Evolutionary conservation across 2,113 vertebrate genomes (phyloP).

Genomic region (Ivindomyrus marchei): DNA sequence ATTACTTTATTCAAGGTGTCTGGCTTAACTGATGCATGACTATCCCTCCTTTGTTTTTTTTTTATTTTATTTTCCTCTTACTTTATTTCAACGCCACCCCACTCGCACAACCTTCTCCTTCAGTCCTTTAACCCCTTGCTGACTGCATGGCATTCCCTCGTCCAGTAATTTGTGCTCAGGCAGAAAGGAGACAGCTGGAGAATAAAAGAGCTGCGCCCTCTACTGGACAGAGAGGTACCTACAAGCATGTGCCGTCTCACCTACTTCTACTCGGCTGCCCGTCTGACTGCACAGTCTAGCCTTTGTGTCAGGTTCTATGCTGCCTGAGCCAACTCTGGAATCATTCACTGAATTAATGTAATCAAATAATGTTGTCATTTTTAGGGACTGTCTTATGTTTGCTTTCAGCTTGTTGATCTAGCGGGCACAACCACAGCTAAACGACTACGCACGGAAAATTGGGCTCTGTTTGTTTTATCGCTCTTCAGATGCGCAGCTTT

Average conservation of each 20-base stretch:
- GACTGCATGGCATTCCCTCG: slow-evolving; percentile 38
- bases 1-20: slow-evolving; percentile 57
- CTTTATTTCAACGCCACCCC: slow-evolving; percentile 22
- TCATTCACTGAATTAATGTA: not conserved
- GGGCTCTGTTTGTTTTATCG: not conserved
- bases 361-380: not conserved
- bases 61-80: slow-evolving; percentile 7
- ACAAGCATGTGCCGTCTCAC: not conserved
- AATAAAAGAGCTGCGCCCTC: slow-evolving; percentile 40
- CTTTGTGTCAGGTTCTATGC: not conserved
- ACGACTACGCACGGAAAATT: not conserved
- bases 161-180: slow-evolving; percentile 25
- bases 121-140: slow-evolving; percentile 34
- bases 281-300: not conserved
- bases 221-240: slow-evolving; percentile 32
- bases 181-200: slow-evolving; percentile 18
- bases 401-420: not conserved
- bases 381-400: not conserved
- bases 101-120: slow-evolving; percentile 24
- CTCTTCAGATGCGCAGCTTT: not conserved
- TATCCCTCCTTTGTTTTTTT: slow-evolving; percentile 40
- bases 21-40: slow-evolving; percentile 57
- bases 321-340: not conserved
- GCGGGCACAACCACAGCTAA: not conserved
- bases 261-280: not conserved